phyloP scores from a whole-genome alignment of 1,140 invertebrate species.

The Eriocheir sinensis region DNA sequence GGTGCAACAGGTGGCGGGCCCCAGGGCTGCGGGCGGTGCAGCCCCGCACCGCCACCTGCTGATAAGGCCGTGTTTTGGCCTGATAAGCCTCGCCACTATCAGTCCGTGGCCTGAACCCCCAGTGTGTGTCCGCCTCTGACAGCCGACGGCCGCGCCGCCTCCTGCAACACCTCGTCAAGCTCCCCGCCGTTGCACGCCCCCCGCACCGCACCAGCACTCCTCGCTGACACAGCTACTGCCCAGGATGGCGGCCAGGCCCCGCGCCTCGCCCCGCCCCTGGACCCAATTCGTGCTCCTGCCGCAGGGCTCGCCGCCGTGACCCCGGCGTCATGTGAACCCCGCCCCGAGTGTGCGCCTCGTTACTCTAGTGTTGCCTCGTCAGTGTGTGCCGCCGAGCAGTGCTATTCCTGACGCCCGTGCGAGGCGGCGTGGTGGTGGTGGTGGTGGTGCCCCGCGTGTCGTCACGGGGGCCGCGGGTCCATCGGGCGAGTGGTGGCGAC shows the following conservation, averaged over 20 bases:
- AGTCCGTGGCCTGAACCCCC: background rate
- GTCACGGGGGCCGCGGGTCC: background rate
- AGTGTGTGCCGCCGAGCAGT: background rate
- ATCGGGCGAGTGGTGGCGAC: background rate
- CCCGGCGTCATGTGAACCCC: background rate
- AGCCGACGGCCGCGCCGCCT: background rate
- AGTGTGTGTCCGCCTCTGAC: background rate
- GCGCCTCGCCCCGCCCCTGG: background rate
- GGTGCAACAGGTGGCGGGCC: too few species aligned
- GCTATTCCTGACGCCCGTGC: background rate
- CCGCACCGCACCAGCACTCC: background rate
- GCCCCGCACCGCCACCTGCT: background rate
- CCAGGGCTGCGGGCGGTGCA: background rate
- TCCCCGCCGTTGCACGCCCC: background rate
- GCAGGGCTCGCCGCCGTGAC: background rate
- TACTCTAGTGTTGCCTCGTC: background rate
- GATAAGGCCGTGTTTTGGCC: background rate
- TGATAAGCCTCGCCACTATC: constrained; percentile 1
- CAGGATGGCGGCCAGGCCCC: background rate
- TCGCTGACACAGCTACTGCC: too few species aligned
- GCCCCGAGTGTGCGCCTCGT: background rate
- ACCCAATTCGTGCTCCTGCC: background rate
- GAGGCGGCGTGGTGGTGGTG: background rate
- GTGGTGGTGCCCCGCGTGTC: background rate
- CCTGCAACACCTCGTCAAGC: too few species aligned